A percentile compares a stretch with the other conserved stretches of the same genome.
phyloP scores from a whole-genome alignment of 2,113 vertebrate genomes.

The Pelmatolapia mariae region DNA sequence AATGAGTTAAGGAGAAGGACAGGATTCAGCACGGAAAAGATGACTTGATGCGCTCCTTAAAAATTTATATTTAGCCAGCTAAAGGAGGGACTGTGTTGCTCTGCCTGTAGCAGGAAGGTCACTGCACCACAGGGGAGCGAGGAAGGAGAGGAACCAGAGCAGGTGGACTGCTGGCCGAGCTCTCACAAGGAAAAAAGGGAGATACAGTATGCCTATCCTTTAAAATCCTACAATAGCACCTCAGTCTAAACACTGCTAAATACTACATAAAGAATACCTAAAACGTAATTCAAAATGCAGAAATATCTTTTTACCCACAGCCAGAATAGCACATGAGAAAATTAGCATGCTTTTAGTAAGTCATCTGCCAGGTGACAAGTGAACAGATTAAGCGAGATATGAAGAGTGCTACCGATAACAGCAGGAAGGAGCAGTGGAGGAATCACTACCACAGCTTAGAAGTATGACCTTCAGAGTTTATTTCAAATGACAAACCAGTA shows the following conservation, averaged over 20 bases:
- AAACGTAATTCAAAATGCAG: rapidly evolving
- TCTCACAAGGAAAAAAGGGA: not conserved
- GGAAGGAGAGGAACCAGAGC: not conserved
- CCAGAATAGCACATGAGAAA: not conserved
- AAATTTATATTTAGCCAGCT: not conserved
- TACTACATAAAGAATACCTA: not conserved
- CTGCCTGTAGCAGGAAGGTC: not conserved
- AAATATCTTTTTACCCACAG: not conserved
- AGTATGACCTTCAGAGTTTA: not conserved
- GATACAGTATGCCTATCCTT: not conserved
- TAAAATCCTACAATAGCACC: not conserved
- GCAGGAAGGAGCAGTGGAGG: not conserved
- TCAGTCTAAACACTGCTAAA: not conserved
- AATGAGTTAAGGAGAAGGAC: not conserved
- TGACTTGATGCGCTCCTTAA: not conserved
- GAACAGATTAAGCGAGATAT: not conserved
- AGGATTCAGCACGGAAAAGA: not conserved
- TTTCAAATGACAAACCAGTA: not conserved
- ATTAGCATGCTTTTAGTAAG: not conserved
- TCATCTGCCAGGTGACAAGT: not conserved
- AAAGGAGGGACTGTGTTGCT: not conserved
- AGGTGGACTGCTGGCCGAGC: not conserved
- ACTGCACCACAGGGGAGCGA: not conserved
- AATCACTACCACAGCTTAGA: not conserved
- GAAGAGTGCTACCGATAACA: not conserved